Base-by-base conservation (phyloP, 2,113 vertebrate genomes). In the Mesitornis unicolor region DNA sequence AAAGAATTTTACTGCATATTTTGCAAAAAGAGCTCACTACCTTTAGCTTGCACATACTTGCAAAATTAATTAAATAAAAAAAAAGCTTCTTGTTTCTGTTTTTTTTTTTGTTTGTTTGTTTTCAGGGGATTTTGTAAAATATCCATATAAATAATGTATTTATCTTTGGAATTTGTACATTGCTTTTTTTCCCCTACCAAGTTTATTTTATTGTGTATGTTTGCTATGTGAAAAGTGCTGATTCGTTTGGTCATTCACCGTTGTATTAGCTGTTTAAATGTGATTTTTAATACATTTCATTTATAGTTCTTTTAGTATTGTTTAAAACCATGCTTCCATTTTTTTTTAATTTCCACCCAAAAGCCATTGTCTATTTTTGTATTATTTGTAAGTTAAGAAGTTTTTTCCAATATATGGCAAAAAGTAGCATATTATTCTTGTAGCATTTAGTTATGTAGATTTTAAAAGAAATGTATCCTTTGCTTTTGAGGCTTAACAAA, bases 91-190 rank as follows among this genome's bases (percentile, higher is more conserved):
- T 97, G 88, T 70, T 98, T 97, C 97, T 96, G 89, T 90, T 95
- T 94, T 73, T 91, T 87, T 89, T 84, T 94, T 98, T 93, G 97
- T 98, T 98, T 98, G 97, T 97, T 98, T n/a, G n/a, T n/a, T 98
- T 97, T 97, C 88, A 90, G 98, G 98, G 98, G 98, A 98, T 98
- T 99, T 99, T 99, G 99, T 99, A 99, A 99, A 98, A 98, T 99
- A 99, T 99, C 98, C 98, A 98, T 99, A 99, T 99, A 99, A 99
- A 99, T 99, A 99, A 99, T 99, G 99, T 99, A 99, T 99, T 99
- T 99, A 99, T 99, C 99, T 99, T 98, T 98, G 98, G 98, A 98
- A 98, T 99, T 99, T 99, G 99, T 99, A 99, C 98, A 99, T 99
- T 98, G 98, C 98, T 98, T 98, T 97, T 98, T 75, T 29, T 88